These are phyloP conservation scores for Noctua janthina DNA, from an alignment of 2,888 invertebrate genomes.

Conservation along the genomic window DNA sequence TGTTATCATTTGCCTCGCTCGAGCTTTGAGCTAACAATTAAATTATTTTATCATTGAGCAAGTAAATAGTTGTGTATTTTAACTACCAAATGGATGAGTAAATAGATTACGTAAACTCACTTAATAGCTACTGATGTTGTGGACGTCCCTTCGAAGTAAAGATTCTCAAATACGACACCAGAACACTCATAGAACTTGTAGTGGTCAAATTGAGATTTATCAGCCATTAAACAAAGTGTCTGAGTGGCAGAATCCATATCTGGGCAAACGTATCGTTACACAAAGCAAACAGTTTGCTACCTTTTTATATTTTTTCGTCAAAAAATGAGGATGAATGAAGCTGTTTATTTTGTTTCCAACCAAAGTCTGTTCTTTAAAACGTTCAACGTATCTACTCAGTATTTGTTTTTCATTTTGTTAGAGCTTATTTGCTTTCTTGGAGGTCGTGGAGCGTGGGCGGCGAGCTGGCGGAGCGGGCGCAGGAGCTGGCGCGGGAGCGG, in stretches of 20 bases:
- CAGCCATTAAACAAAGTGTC: conserved; percentile 10
- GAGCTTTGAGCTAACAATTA: conserved; percentile 28
- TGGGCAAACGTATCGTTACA: conserved; percentile 15
- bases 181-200: conserved; percentile 1
- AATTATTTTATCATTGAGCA: conserved; percentile 28
- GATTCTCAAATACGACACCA: neutral
- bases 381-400: conserved; percentile 55
- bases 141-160: neutral
- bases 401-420: conserved; percentile 77
- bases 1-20: conserved; percentile 28
- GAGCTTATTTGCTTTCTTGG: conserved; percentile 71
- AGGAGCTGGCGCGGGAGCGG: conserved; percentile 15
- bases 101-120: neutral
- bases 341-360: conserved; percentile 50
- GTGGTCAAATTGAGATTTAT: conserved; percentile 19
- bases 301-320: conserved; percentile 6
- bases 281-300: conserved; percentile 24
- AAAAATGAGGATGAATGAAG: conserved; percentile 43
- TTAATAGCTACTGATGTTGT: conserved; percentile 8
- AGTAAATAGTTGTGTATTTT: conserved; percentile 28
- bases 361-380: conserved; percentile 62
- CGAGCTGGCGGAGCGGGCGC: conserved; percentile 10
- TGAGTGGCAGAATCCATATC: conserved; percentile 12
- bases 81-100: neutral
- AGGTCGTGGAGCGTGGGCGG: conserved; percentile 48